Evolutionary conservation across 2,888 invertebrate genomes (phyloP).

Genomic region (Callyntrura sp.): DNA sequence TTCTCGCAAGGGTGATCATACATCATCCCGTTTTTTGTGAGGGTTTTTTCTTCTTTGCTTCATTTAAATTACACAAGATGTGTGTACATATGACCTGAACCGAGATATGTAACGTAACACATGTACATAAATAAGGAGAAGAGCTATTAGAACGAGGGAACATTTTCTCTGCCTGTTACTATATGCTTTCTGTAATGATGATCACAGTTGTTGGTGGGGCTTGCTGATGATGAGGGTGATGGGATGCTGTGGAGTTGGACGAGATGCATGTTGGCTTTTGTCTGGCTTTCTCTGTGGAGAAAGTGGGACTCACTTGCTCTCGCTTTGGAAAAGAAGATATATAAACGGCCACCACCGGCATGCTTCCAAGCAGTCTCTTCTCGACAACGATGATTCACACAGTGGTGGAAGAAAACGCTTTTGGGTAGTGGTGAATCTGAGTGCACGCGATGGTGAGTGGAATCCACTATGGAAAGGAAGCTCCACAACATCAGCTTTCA

Average conservation of each 20-base stretch:
- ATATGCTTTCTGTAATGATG: background rate
- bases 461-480: background rate
- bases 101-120: constrained; percentile 15
- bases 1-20: background rate
- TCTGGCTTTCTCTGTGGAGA: constrained; percentile 43
- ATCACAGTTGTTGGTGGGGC: constrained; percentile 45
- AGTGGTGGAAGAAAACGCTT: background rate
- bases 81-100: constrained; percentile 6
- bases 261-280: constrained; percentile 18
- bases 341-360: constrained; percentile 36
- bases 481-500: background rate
- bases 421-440: constrained; percentile 22
- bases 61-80: constrained; percentile 29
- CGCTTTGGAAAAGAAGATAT: constrained; percentile 1
- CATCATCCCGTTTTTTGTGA: constrained; percentile 13
- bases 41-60: background rate
- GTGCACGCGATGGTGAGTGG: constrained; percentile 17
- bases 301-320: constrained; percentile 20
- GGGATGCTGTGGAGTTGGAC: background rate
- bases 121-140: background rate
- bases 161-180: background rate
- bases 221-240: constrained; percentile 36
- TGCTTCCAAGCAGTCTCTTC: constrained; percentile 59
- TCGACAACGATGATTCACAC: constrained; percentile 40
- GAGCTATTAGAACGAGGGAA: background rate